Percentiles rank a stretch among this genome's conserved stretches.
These are phyloP conservation scores for Probaryconus sp. DNA, from an alignment of 1,140 invertebrate genomes.

Conservation along the genomic window DNA sequence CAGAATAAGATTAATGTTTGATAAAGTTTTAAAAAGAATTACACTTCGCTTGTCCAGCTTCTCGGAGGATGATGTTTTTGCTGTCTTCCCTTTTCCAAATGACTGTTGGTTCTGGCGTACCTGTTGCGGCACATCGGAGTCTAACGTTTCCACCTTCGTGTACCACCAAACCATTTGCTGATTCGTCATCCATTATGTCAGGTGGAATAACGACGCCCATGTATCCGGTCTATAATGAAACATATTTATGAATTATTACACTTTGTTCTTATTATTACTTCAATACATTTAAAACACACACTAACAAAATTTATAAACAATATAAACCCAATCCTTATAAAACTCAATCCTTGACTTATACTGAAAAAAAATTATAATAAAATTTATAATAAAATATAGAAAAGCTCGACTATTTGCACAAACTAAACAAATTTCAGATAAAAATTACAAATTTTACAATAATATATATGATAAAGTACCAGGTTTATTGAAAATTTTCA, in stretches of 20 bases:
- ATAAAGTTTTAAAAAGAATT: slow-evolving; percentile 56
- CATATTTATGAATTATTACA: neutral
- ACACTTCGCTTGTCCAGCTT: slow-evolving; percentile 85
- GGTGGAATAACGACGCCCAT: slow-evolving; percentile 90
- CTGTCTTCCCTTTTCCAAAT: slow-evolving; percentile 88
- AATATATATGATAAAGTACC: too few species aligned
- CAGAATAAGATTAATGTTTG: too few species aligned
- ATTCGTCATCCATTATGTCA: slow-evolving; percentile 84
- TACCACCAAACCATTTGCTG: slow-evolving; percentile 73
- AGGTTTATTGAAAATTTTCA: too few species aligned
- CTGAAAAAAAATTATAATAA: too few species aligned
- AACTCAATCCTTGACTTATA: too few species aligned
- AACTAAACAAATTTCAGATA: too few species aligned
- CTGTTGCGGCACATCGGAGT: slow-evolving; percentile 87
- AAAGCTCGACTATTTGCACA: too few species aligned
- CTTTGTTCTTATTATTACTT: neutral
- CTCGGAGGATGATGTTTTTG: slow-evolving; percentile 84
- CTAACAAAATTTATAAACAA: too few species aligned
- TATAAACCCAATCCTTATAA: too few species aligned
- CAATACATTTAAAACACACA: too few species aligned
- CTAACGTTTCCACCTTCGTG: slow-evolving; percentile 87
- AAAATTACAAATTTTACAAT: too few species aligned
- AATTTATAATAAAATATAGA: too few species aligned
- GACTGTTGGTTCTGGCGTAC: slow-evolving; percentile 87
- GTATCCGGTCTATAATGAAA: slow-evolving; percentile 84